These are phyloP conservation scores for Hypolimnas misippus DNA, from an alignment of 2,888 invertebrate species.

Conservation along the genomic window DNA sequence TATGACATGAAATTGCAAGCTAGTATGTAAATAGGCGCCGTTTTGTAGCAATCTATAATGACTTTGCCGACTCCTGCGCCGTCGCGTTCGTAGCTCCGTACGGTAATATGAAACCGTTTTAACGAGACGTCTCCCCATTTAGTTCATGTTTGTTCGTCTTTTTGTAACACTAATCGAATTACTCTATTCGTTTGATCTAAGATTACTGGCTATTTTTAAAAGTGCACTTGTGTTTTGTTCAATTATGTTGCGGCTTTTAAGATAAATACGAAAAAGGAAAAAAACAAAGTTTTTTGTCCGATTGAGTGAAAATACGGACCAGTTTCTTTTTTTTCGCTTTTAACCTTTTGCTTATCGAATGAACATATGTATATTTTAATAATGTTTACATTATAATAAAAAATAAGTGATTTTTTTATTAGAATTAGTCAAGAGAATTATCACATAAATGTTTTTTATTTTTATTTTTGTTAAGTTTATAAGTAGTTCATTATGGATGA, in stretches of 20 bases:
- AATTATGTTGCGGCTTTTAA: slow-evolving; percentile 18
- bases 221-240: slow-evolving; percentile 33
- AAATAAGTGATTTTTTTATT: no score
- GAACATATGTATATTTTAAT: background rate
- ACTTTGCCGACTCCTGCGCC: slow-evolving; percentile 28
- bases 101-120: slow-evolving; percentile 43
- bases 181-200: slow-evolving; percentile 40
- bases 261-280: background rate
- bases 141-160: slow-evolving; percentile 36
- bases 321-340: background rate
- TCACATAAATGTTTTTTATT: no score
- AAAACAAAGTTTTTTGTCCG: background rate
- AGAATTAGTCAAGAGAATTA: no score
- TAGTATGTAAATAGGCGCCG: slow-evolving; percentile 32
- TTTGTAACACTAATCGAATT: slow-evolving; percentile 42
- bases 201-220: slow-evolving; percentile 37
- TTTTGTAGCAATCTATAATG: slow-evolving; percentile 27
- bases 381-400: no score
- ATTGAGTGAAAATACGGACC: background rate
- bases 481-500: no score
- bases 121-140: slow-evolving; percentile 42
- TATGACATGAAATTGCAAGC: slow-evolving; percentile 35
- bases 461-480: no score
- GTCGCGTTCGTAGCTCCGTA: slow-evolving; percentile 38
- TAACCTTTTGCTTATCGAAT: background rate